phyloP scores from a whole-genome alignment of 2,888 invertebrate genomes.

The Ectemnius continuus region DNA sequence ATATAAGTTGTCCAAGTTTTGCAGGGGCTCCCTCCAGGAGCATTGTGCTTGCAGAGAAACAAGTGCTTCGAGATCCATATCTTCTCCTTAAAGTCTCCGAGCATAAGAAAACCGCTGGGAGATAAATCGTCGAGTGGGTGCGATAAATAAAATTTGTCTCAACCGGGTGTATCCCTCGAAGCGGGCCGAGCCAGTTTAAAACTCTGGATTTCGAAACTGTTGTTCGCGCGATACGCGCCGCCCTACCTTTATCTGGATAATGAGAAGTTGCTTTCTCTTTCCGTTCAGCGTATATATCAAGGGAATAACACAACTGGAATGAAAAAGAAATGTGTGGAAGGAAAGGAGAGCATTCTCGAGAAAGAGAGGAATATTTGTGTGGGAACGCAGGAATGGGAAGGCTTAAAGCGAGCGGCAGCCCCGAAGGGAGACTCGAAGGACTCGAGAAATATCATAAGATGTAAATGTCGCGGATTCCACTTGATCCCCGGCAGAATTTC shows the following conservation, averaged over 20 bases:
- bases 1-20: constrained; percentile 6
- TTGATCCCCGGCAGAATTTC: constrained; percentile 47
- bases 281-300: constrained; percentile 59
- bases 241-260: constrained; percentile 45
- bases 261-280: constrained; percentile 50
- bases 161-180: constrained; percentile 12
- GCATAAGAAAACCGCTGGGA: neutral
- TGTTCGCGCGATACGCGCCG: constrained; percentile 15
- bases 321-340: constrained; percentile 21
- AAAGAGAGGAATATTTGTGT: constrained; percentile 65
- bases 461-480: constrained; percentile 59
- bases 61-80: constrained; percentile 12
- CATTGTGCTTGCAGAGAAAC: constrained; percentile 1
- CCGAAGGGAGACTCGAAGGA: constrained; percentile 49
- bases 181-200: constrained; percentile 23
- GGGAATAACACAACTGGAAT: constrained; percentile 56
- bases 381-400: constrained; percentile 64
- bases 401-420: constrained; percentile 55
- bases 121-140: neutral
- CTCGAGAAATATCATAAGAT: constrained; percentile 66
- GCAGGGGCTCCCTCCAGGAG: neutral
- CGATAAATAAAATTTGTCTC: constrained; percentile 47
- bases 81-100: neutral
- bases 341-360: constrained; percentile 19
- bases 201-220: constrained; percentile 41